Base-by-base conservation (phyloP, 2,113 vertebrate species). In the Bubo bubo region DNA sequence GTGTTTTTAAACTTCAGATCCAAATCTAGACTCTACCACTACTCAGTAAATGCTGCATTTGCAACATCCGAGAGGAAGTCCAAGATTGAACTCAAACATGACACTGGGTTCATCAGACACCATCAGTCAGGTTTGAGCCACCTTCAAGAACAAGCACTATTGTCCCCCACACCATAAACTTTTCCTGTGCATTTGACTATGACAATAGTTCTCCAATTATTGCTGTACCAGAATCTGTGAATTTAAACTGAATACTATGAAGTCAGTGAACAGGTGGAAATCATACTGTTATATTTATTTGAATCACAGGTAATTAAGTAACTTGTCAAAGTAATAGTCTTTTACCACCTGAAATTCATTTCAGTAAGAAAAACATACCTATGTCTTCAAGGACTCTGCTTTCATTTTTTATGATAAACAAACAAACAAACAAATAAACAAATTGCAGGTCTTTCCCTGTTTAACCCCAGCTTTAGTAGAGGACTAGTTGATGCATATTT, bases 401-500 rank as follows among this genome's bases (percentile, higher is more conserved):
- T 66, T 47, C 0, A 12, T 30, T 59, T 76, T 91, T 39, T 15
- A 14, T 50, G 2, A 3, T 34, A n/a, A 79, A 50, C 27, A 58
- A 21, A 20, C 4, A 32, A 32, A 63, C 45, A 47, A 52, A 30
- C 26, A 34, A 58, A 43, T 8, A 55, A 30, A 19, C 34, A 30
- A 27, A 59, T 12, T 35, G 26, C 0, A 6, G 0, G 39, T 83
- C 2, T 77, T 47, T 28, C 12, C 18, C 3, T 70, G 5, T 43
- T 63, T 24, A 80, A 2, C 8, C 4, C 9, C 41, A 26, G 8
- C 20, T 71, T 66, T 35, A 35, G 2, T 17, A 62, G 18, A 56
- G 4, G 14, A 45, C 3, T 6, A 17, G 12, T 14, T 43, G 19
- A 37, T 0, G 0, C 2, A 8, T 52, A 22, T 39, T 74, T 75